phyloP scores from a whole-genome alignment of 2,113 vertebrate species.

The Scatophagus argus region DNA sequence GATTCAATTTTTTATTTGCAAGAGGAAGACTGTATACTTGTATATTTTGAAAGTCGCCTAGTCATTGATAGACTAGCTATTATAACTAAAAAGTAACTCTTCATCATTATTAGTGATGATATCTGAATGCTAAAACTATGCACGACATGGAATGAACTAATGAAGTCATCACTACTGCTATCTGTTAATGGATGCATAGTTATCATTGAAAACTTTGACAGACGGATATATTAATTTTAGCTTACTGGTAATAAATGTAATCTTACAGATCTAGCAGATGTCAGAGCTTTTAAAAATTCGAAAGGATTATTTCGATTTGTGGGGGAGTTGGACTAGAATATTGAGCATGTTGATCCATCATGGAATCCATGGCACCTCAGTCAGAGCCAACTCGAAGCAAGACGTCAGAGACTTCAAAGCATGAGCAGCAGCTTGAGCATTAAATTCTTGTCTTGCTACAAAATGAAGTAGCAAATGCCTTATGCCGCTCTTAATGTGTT shows the following conservation, averaged over 20 bases:
- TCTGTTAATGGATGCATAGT: not conserved
- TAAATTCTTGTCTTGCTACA: not conserved
- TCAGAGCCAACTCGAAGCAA: not conserved
- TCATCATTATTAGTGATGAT: not conserved
- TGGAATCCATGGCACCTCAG: not conserved
- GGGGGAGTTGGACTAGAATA: not conserved
- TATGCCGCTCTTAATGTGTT: constrained; percentile 36
- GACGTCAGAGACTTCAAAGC: not conserved
- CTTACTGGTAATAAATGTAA: not conserved
- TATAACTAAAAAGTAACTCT: not conserved
- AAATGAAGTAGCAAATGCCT: constrained; percentile 27
- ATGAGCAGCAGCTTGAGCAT: constrained; percentile 26
- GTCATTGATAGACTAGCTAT: not conserved
- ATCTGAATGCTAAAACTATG: constrained; percentile 2
- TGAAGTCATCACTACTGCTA: not conserved
- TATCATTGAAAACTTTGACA: not conserved
- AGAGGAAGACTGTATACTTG: not conserved
- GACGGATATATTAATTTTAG: not conserved
- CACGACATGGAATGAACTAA: not conserved
- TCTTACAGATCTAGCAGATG: constrained; percentile 1
- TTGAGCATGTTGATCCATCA: constrained; percentile 1
- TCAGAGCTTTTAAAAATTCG: constrained; percentile 1
- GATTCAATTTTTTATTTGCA: not conserved
- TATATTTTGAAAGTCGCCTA: not conserved
- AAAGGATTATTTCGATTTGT: constrained; percentile 10